Evolutionary conservation across 2,113 vertebrate species (phyloP).

Genomic region (Caracal caracal): DNA sequence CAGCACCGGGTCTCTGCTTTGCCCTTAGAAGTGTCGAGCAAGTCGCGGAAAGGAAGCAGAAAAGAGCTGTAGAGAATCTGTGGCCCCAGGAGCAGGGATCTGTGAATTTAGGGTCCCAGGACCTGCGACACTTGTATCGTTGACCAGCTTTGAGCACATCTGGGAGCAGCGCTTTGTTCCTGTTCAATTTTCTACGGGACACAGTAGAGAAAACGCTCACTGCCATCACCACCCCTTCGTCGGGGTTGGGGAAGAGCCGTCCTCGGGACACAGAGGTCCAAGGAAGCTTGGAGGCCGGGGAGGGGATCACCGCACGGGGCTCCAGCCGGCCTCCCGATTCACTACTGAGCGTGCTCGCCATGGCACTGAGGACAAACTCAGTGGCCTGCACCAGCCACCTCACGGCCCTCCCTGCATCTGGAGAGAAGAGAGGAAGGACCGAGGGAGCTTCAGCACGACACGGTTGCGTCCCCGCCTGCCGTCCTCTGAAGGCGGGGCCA

Average conservation of each 20-base stretch:
- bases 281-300: neutral
- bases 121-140: rapidly evolving
- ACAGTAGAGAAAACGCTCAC: neutral
- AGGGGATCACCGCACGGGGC: neutral
- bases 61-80: neutral
- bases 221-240: too few species aligned
- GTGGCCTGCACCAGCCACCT: too few species aligned
- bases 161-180: rapidly evolving
- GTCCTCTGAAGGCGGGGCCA: neutral
- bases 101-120: neutral
- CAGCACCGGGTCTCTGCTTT: neutral
- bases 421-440: rapidly evolving
- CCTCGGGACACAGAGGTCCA: neutral
- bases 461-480: neutral
- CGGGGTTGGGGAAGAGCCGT: too few species aligned
- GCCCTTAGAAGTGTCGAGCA: neutral
- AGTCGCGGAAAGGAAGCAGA: neutral
- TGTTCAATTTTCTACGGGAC: neutral
- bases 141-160: neutral
- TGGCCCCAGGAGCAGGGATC: neutral
- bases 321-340: too few species aligned
- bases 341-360: rapidly evolving
- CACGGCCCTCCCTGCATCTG: neutral
- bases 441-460: neutral
- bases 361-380: too few species aligned